Base-by-base conservation (phyloP, 2,797 vertebrate genomes). In the Micromesistius poutassou region DNA sequence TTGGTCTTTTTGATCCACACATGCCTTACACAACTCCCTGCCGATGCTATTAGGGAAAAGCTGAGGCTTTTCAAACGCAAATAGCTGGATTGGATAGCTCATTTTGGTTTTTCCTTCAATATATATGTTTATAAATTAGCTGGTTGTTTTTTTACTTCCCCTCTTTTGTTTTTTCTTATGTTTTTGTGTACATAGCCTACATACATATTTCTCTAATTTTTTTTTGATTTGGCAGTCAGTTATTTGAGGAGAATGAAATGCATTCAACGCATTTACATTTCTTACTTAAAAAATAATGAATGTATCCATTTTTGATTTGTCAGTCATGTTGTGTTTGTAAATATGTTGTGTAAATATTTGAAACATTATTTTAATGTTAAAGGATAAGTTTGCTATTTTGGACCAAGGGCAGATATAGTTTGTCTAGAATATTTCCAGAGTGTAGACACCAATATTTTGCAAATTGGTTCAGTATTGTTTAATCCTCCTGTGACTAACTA, bases 191-290 rank as follows among this genome's bases (percentile, higher is more conserved):
- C 96, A 98, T 95, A 94, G 85, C 82, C 94, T 95, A 93, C 93
- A 91, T 95, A 94, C 62, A 68, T 96, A 96, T 94, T 87, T 92
- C 93, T 46, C 95, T 98, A 97, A 98, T 88, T 89, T 93, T 95
- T 94, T 2, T 8, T 88, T 96, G 97, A 97, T 97, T 95, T 70
- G 25, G 95, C 94, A 96, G 97, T 97, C 95, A 94, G 89, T 96
- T 96, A 95, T 96, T 98, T 97, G 95, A 92, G 94, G 95, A 92
- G 94, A 95, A 98, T 97, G 97, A 98, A 98, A 99, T 94, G 89
- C 94, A 92, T 94, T 93, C 93, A 96, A 96, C 92, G 96, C 93
- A 89, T 93, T 74, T 36, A 77, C 86, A 68, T 4, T 16, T 22
- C 16, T 62, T 46, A 22, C 46, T 55, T 55, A n/a, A 50, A 40